Evolutionary conservation across 2,797 vertebrate genomes (phyloP).

Genomic region (Vultur gryphus): DNA sequence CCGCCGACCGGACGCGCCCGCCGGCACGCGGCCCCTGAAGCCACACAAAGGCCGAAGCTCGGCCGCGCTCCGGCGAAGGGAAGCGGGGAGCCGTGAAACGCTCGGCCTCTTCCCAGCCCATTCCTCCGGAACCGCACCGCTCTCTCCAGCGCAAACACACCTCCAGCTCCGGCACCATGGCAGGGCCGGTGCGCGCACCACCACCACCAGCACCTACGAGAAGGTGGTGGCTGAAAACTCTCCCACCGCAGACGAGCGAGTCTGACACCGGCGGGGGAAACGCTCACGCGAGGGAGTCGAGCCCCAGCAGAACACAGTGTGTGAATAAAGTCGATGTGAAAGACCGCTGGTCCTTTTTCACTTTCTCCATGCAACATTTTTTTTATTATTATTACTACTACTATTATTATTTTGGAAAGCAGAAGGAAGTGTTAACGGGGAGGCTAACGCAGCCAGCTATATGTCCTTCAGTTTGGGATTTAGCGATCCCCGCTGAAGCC

Average conservation of each 20-base stretch:
- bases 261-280: neutral
- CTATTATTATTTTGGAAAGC: neutral
- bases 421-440: neutral
- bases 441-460: neutral
- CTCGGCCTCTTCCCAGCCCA: neutral
- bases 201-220: neutral
- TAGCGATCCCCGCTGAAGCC: slow-evolving; percentile 8
- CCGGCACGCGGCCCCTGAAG: neutral
- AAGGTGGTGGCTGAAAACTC: slow-evolving; percentile 4
- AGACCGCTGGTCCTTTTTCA: neutral
- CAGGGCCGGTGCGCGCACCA: neutral
- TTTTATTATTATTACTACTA: neutral
- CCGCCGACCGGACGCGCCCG: neutral
- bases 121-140: neutral
- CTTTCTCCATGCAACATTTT: neutral
- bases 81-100: neutral
- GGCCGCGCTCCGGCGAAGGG: neutral
- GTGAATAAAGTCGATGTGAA: neutral
- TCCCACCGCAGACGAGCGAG: neutral
- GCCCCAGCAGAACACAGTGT: neutral
- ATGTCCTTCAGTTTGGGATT: neutral
- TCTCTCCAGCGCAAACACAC: neutral
- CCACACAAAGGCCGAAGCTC: slow-evolving; percentile 14
- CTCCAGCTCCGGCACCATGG: neutral
- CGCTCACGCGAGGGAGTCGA: neutral